Percentiles rank a stretch among this genome's conserved stretches.
Evolutionary conservation across 2,888 invertebrate genomes (phyloP).

Genomic region (Stenurella melanura): DNA sequence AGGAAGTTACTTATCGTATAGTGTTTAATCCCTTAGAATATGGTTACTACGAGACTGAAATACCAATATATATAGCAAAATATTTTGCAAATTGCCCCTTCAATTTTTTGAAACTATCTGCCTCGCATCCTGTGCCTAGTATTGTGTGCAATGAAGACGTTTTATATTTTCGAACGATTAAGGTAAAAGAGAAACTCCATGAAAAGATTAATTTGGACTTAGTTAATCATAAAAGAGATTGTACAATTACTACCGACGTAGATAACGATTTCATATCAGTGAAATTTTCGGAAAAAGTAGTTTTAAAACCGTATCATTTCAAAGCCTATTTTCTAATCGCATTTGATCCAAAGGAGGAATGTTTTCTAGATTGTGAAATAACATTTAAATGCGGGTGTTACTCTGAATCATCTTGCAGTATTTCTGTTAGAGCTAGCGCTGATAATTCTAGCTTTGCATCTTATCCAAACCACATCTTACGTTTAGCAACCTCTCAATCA

Average conservation of each 20-base stretch:
- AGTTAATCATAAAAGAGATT: conserved; percentile 47
- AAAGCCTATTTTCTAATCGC: conserved; percentile 18
- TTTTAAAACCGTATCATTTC: neutral
- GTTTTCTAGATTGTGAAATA: conserved; percentile 49
- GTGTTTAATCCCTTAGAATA: conserved; percentile 61
- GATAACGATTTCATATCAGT: conserved; percentile 32
- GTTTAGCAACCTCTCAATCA: neutral
- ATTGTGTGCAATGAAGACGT: conserved; percentile 62
- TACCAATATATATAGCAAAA: conserved; percentile 68
- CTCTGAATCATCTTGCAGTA: conserved; percentile 17
- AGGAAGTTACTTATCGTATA: conserved; percentile 60
- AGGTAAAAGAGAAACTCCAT: conserved; percentile 41
- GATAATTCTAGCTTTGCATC: conserved; percentile 69
- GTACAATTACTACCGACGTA: conserved; percentile 45
- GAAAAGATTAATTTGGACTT: conserved; percentile 39
- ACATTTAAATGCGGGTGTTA: conserved; percentile 62
- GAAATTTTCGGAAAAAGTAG: neutral
- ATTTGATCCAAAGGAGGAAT: conserved; percentile 47
- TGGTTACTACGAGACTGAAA: conserved; percentile 62
- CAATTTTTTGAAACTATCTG: conserved; percentile 67
- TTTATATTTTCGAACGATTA: conserved; percentile 68
- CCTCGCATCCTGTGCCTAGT: conserved; percentile 59
- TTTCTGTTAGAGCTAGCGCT: conserved; percentile 60
- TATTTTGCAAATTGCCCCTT: conserved; percentile 64
- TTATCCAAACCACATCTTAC: conserved; percentile 50